Percentiles rank a stretch among this genome's conserved stretches.
These are phyloP conservation scores for Agapornis canus DNA, from an alignment of 2,797 vertebrate genomes.

Conservation along the genomic window DNA sequence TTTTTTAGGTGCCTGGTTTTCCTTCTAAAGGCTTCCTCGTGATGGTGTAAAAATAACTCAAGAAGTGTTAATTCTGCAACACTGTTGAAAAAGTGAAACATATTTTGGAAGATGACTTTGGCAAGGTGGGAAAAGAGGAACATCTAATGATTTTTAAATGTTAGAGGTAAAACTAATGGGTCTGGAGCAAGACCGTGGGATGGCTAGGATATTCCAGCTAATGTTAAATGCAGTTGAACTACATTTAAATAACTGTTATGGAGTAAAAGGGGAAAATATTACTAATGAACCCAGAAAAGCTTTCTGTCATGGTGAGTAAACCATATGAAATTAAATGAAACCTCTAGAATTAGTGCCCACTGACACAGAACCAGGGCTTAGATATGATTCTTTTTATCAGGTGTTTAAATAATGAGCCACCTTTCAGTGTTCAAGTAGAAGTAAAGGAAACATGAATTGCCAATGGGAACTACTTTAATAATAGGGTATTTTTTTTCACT, in stretches of 20 bases:
- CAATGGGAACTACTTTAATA: not conserved
- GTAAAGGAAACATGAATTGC: not conserved
- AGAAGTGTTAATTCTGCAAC: not conserved
- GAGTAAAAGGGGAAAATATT: not conserved
- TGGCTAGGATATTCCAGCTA: not conserved
- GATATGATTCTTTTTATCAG: not conserved
- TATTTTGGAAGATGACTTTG: not conserved
- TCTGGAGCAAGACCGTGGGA: not conserved
- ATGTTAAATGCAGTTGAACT: not conserved
- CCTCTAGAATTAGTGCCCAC: not conserved
- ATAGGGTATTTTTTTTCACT: not conserved
- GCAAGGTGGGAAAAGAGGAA: not conserved
- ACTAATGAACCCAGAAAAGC: not conserved
- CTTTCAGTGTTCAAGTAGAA: not conserved
- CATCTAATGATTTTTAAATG: not conserved
- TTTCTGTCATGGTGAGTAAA: not conserved
- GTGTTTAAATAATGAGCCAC: not conserved
- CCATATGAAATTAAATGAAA: accelerated
- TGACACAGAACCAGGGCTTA: not conserved
- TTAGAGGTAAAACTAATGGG: not conserved
- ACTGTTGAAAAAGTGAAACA: not conserved
- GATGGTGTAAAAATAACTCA: not conserved
- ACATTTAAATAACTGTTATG: not conserved
- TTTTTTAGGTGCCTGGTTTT: not conserved
- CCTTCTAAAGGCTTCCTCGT: not conserved